Evolutionary conservation across 2,113 vertebrate species (phyloP), one percentile per base, ranked within the genome.

Genomic region (Sula dactylatra): DNA sequence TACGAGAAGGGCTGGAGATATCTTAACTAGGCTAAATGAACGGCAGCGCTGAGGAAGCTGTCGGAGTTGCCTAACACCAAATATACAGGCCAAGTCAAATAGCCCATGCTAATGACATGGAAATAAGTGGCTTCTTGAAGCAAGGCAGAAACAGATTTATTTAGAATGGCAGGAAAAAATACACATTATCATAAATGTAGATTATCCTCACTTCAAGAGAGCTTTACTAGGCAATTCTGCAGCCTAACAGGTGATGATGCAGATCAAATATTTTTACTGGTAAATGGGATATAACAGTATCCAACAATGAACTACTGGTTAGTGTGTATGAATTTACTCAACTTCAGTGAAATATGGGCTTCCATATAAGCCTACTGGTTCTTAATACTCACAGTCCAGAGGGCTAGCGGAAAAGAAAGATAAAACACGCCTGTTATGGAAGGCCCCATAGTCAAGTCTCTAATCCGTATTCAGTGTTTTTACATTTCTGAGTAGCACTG

Each of bases 41-140:
- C 8, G 0, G 89, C 89, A 85, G 87, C 11, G 0, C 45, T 32
- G 58, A 93, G 90, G 88, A 93, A 95, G 79, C 76, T 64, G 62
- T 45, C 0, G 0, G 59, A 88, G 71, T 13, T 95, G 94, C 90
- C 92, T n/a, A 93, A 20, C 59, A 40, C 45, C 76, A 90, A 73
- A 82, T n/a, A 36, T 0, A 55, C 0, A 1, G 45, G 88, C 90
- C 96, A 92, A 97, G 80, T 82, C 82, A 93, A 90, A 77, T 79
- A 94, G 64, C 42, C 79, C 78, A 67, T 1, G 0, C 67, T 86
- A 92, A 86, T 73, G 55, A 34, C 82, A 90, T 6, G 47, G 82
- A 83, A 97, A 86, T 84, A 93, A 96, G 67, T 18, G 69, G 76
- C 92, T 88, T 90, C 90, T 78, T 88, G 64, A 94, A 88, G 55